Evolutionary conservation across 2,888 invertebrate species (phyloP), one percentile per base, ranked within the genome.

Genomic region (Ctenicera cuprea): DNA sequence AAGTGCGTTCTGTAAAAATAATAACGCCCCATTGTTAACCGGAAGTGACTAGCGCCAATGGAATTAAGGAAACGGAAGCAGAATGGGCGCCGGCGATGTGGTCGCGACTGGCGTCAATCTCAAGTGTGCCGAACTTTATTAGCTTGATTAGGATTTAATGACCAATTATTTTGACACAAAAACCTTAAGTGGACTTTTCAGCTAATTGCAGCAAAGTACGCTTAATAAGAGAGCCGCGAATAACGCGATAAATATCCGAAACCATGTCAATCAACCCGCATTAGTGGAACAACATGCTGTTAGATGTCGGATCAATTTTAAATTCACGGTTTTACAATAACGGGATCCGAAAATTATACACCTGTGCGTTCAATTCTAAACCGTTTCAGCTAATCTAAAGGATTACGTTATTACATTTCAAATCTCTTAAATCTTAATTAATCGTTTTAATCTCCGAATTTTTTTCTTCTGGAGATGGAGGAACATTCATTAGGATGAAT

Each of bases 11-110:
- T 45, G 71, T 68, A 77, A 73, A 78, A 76, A 78, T 76, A 76
- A 77, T 76, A 76, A 75, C 76, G 75, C 68, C 71, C 76, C 63
- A 71, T 78, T 78, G 78, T 76, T 75, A 73, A 70, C 73, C 68
- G 77, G 76, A 77, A 78, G 71, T 75, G 75, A 71, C 76, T 75
- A 74, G 73, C 78, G 75, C 75, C 78, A 77, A 76, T 78, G 69
- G 74, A 76, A 76, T 77, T 69, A 73, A 71, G 72, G 71, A 78
- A 73, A 73, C 77, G 76, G 76, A 77, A 77, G 71, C 64, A 64
- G 67, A 74, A 75, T 72, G 72, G 77, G 75, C 75, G 75, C 75
- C 75, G 50, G 41, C 64, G 57, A 30, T 64, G 71, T 43, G 73
- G 67, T 74, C 68, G 45, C 69, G 64, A 67, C 73, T 65, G 78